Percentiles rank a stretch among this genome's conserved stretches.
These are phyloP conservation scores for Bugula neritina DNA, from an alignment of 2,888 invertebrate genomes.

Conservation along the genomic window DNA sequence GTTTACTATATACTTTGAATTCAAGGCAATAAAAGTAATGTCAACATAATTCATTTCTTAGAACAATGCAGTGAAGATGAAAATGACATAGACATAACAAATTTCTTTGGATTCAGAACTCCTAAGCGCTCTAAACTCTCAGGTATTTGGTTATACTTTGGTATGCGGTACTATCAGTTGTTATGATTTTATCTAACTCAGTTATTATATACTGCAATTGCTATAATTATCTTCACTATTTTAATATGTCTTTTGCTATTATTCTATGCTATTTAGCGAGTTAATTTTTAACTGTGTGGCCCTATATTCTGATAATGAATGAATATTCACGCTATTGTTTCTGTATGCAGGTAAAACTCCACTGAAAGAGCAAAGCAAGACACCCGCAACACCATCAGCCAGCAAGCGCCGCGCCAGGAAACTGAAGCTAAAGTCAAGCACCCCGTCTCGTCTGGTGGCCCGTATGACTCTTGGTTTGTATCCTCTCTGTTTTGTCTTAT, in stretches of 20 bases:
- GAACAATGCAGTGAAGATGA: constrained; percentile 29
- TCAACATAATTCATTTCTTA: too few species aligned
- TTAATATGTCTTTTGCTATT: too few species aligned
- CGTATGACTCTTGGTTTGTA: constrained; percentile 4
- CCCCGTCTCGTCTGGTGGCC: constrained; percentile 39
- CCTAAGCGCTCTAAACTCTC: constrained; percentile 37
- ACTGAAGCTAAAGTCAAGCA: constrained; percentile 34
- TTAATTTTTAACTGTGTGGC: too few species aligned
- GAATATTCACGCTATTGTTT: background rate
- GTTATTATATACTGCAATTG: too few species aligned
- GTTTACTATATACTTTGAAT: too few species aligned
- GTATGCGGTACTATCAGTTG: background rate
- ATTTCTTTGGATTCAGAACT: constrained; percentile 44
- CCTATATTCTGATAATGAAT: too few species aligned
- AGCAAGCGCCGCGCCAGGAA: background rate
- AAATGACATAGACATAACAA: constrained; percentile 35
- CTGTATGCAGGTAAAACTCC: background rate
- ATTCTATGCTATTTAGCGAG: too few species aligned
- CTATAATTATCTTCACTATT: too few species aligned
- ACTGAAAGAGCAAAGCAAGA: background rate
- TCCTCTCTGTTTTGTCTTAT: too few species aligned
- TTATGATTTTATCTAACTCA: too few species aligned
- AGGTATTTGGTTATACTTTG: background rate
- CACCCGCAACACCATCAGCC: background rate
- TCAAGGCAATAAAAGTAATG: too few species aligned